Percentiles rank a stretch among this genome's conserved stretches.
phyloP scores from a whole-genome alignment of 2,888 invertebrate species.

The Dryadula phaetusa region DNA sequence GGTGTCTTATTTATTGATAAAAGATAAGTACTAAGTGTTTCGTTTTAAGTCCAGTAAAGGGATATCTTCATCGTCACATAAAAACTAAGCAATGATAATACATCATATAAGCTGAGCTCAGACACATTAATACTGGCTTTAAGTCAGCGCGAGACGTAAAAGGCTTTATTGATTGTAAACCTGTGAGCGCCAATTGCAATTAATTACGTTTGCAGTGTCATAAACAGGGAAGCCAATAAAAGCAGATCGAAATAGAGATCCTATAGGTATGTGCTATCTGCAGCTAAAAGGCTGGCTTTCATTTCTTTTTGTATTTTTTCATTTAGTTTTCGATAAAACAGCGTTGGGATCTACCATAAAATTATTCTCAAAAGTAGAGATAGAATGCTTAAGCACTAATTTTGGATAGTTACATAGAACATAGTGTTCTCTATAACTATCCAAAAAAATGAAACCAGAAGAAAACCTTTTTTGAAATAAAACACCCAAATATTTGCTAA shows the following conservation, averaged over 20 bases:
- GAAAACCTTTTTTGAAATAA: too few species aligned
- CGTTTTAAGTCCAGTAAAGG: not conserved
- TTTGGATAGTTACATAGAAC: too few species aligned
- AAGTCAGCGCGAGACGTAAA: constrained; percentile 25
- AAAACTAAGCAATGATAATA: constrained; percentile 6
- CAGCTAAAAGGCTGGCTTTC: not conserved
- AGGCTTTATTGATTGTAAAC: constrained; percentile 35
- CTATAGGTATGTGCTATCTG: not conserved
- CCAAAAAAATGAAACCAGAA: too few species aligned
- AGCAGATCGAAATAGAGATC: constrained; percentile 40
- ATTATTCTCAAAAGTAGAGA: too few species aligned
- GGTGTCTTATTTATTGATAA: not conserved
- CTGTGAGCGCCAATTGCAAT: constrained; percentile 47
- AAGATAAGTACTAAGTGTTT: not conserved
- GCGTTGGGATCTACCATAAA: too few species aligned
- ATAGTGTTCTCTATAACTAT: too few species aligned
- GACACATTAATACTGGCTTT: constrained; percentile 35
- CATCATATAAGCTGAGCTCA: constrained; percentile 36
- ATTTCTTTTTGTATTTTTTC: not conserved
- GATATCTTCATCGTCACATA: not conserved
- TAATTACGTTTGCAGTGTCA: constrained; percentile 51
- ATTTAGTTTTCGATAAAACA: not conserved
- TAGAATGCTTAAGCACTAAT: too few species aligned
- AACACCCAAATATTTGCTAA: too few species aligned
- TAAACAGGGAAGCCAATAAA: constrained; percentile 48